Conservation (phyloP, 1,140 invertebrate genomes). For the Dinoponera quadriceps region DNA sequence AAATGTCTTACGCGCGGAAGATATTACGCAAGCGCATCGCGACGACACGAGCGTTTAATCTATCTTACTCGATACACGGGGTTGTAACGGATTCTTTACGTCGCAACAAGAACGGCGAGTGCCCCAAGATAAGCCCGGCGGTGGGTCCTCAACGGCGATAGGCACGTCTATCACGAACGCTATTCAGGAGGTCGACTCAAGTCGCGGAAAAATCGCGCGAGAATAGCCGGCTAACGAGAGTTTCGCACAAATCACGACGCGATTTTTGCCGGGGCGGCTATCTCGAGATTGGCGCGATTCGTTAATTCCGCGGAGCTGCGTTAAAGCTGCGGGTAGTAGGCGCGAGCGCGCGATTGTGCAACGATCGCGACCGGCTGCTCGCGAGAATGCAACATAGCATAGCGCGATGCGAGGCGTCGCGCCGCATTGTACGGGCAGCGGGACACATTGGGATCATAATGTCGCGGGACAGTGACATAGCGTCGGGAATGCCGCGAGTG, state of each 20-base stretch:
- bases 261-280: background rate
- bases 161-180: background rate
- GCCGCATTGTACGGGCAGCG: constrained; percentile 18
- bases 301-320: constrained; percentile 30
- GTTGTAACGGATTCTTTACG: background rate
- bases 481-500: constrained; percentile 75
- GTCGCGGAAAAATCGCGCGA: constrained; percentile 33
- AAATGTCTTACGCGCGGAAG: background rate
- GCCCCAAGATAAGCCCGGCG: background rate
- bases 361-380: background rate
- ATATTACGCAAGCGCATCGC: constrained; percentile 12
- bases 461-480: constrained; percentile 79
- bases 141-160: background rate
- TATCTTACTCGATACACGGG: background rate
- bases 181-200: background rate
- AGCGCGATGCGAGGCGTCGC: background rate
- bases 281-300: constrained; percentile 25
- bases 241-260: constrained; percentile 49
- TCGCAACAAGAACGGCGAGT: constrained; percentile 15
- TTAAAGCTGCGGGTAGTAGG: background rate
- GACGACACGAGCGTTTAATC: background rate
- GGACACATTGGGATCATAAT: constrained; percentile 81
- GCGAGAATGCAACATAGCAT: background rate
- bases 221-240: constrained; percentile 46
- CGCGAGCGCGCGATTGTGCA: constrained; percentile 14